phyloP scores from a whole-genome alignment of 1,140 invertebrate species.

The Ruditapes philippinarum region DNA sequence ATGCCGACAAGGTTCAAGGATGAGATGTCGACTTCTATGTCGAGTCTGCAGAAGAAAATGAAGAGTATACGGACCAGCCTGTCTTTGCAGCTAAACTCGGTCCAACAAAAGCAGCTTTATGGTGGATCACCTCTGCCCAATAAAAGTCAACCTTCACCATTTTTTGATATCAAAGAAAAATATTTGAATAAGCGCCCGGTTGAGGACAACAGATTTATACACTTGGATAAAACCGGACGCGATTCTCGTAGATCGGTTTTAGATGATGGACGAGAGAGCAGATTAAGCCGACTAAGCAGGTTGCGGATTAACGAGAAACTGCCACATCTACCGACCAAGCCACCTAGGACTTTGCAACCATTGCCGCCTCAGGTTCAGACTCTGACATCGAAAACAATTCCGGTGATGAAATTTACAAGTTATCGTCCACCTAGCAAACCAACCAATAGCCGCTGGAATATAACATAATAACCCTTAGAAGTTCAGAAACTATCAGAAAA shows the following conservation, averaged over 20 bases:
- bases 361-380: neutral
- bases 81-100: neutral
- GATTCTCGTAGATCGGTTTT: neutral
- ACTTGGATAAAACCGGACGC: neutral
- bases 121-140: neutral
- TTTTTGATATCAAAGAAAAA: neutral
- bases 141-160: neutral
- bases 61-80: slow-evolving; percentile 14
- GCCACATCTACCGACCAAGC: neutral
- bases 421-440: neutral
- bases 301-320: neutral
- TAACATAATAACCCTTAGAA: neutral
- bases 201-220: neutral
- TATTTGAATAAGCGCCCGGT: neutral
- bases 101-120: slow-evolving; percentile 8
- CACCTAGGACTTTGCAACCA: neutral
- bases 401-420: slow-evolving; percentile 1
- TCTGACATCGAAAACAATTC: neutral
- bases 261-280: neutral
- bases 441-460: neutral
- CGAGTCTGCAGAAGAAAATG: slow-evolving; percentile 7
- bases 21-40: slow-evolving; percentile 25
- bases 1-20: slow-evolving; percentile 14
- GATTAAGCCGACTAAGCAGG: neutral
- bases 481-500: too few relatives aligned